Evolutionary conservation across 2,797 vertebrate species (phyloP).

Genomic region (Platalea minor): DNA sequence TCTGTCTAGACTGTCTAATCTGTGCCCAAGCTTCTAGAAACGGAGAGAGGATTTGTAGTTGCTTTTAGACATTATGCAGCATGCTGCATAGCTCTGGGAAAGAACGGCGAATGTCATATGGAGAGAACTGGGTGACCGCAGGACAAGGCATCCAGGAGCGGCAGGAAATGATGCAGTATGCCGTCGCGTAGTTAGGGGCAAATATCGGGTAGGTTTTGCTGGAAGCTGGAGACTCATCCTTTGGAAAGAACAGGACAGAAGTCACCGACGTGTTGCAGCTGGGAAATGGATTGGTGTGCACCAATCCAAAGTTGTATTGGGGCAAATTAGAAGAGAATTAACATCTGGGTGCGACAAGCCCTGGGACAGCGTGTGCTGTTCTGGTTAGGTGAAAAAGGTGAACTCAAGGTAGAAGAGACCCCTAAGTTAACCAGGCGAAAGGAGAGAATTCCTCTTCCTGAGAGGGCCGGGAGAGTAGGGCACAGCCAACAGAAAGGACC

Average conservation of each 20-base stretch:
- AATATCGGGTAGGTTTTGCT: not conserved
- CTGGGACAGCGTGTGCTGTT: not conserved
- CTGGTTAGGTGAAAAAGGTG: not conserved
- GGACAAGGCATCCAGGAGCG: not conserved
- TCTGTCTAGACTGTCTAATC: constrained; percentile 1
- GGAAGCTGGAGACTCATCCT: not conserved
- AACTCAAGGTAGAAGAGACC: not conserved
- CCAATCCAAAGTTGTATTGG: not conserved
- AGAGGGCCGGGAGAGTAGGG: not conserved
- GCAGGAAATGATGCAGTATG: not conserved
- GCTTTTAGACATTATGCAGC: not conserved
- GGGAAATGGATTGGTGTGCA: not conserved
- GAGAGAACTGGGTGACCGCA: not conserved
- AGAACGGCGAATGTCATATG: not conserved
- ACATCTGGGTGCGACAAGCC: not conserved
- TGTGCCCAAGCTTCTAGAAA: not conserved
- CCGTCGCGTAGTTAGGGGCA: not conserved
- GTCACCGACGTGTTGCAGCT: not conserved
- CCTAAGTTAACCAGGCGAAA: not conserved
- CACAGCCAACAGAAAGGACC: not conserved
- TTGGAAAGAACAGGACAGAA: not conserved
- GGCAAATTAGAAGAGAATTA: not conserved
- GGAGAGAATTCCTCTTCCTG: not conserved
- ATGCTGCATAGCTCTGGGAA: not conserved
- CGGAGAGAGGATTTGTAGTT: not conserved